Evolutionary conservation across 64 coral and sea anemone species (phyloP).

Genomic region (Pocillopora damicornis): DNA sequence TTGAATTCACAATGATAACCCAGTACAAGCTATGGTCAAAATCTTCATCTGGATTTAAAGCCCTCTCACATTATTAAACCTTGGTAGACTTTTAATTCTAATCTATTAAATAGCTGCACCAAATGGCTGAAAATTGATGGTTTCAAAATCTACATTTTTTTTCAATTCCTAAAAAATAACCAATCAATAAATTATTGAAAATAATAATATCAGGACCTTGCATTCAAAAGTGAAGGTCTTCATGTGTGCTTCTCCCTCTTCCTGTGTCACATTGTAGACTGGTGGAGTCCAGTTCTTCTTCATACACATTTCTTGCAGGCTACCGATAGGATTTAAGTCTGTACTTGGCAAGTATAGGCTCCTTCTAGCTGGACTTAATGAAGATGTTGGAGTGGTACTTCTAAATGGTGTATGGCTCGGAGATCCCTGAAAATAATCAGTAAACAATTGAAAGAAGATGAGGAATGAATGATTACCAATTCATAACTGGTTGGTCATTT

Average conservation of each 20-base stretch:
- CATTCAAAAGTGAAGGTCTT: constrained; percentile 54
- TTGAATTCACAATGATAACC: too few species aligned
- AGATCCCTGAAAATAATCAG: neutral
- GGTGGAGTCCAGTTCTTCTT: constrained; percentile 41
- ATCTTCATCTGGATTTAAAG: too few species aligned
- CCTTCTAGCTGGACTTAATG: neutral
- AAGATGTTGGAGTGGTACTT: neutral
- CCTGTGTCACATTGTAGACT: constrained; percentile 18
- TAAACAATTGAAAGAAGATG: neutral
- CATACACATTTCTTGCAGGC: constrained; percentile 25
- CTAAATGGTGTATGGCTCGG: neutral
- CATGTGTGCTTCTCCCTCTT: constrained; percentile 52
- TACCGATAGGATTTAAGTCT: constrained; percentile 25
- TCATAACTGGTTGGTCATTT: neutral
- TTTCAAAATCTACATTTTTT: too few species aligned
- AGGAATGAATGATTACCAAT: neutral
- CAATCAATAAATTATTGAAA: too few species aligned
- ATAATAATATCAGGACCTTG: constrained; percentile 16
- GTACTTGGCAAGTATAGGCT: neutral
- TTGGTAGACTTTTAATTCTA: too few species aligned
- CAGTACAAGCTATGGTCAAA: too few species aligned
- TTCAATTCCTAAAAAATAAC: too few species aligned
- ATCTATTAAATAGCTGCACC: too few species aligned
- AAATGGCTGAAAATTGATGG: too few species aligned
- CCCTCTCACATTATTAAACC: too few species aligned